Base-by-base conservation (phyloP, 1,140 invertebrate genomes). In the Gonatopus flavifemur region DNA sequence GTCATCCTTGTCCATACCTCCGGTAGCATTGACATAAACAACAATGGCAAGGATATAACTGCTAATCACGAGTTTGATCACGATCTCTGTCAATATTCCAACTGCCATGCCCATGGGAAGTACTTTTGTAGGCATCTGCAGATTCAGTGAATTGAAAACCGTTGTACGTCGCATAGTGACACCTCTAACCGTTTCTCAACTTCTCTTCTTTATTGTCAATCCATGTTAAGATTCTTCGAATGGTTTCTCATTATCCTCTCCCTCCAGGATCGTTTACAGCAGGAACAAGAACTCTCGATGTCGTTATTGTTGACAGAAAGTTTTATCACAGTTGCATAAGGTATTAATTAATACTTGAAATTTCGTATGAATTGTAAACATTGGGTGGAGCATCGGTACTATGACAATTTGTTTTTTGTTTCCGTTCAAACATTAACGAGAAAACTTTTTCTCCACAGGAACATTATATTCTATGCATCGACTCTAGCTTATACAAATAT, bases 1-100 rank as follows among this genome's bases (percentile, higher is more conserved):
- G 49, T 78, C 74, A 59, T 76, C 76, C 52, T 59, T 74, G 58
- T 75, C 74, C 76, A 73, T 77, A 38, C 67, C 73, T 37, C 67
- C 67, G 50, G 55, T 74, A 51, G 76, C 72, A 35, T 69, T 68
- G 25, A 67, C 66, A 43, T 57, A 66, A 49, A 69, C 62, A 24
- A 74, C 52, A 40, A 68, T 62, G 21, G 69, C 62, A 31, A 74
- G 59, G 49, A 75, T 55, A 48, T 70, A 74, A 42, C 62, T 58
- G 54, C 60, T 53, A 43, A 73, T 64, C 49, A 72, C 50, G 24
- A 73, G 48, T 61, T 62, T 73, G 63, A 66, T 58, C 48, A 63
- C 59, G 35, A 69, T 55, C 49, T 61, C 59, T 42, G 43, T 36
- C 47, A 71, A 45, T 51, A 52, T 63, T 22, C 64, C 70, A 59